Evolutionary conservation across 2,113 vertebrate genomes (phyloP).

Genomic region (Ploceus nigricollis): DNA sequence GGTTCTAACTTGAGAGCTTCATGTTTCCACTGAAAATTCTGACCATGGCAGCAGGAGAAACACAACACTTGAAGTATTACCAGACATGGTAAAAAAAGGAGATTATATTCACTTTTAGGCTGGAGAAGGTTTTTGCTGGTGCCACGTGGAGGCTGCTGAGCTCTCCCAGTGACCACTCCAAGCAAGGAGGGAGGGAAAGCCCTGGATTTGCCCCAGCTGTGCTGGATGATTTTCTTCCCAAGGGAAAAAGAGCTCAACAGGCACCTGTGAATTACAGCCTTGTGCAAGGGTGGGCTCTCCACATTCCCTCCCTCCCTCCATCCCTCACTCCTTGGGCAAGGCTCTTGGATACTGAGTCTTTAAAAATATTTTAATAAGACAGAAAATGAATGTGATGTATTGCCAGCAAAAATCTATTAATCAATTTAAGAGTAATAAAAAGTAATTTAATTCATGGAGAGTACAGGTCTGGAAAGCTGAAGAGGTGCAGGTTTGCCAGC

Average conservation of each 20-base stretch:
- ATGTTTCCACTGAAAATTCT: neutral
- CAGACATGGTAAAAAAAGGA: neutral
- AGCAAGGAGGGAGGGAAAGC: neutral
- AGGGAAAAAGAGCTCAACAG: neutral
- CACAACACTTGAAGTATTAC: neutral
- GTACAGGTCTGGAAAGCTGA: neutral
- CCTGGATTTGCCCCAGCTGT: neutral
- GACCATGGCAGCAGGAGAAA: neutral
- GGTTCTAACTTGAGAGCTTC: neutral
- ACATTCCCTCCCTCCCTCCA: neutral
- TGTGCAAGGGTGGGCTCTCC: neutral
- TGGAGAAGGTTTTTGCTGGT: neutral
- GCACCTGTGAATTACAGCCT: neutral
- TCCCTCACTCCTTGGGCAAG: fast-evolving
- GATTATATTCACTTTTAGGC: neutral
- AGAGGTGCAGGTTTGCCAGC: neutral
- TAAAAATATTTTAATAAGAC: neutral
- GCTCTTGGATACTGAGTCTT: neutral
- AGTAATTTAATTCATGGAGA: neutral
- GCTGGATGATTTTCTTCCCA: neutral
- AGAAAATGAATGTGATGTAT: neutral
- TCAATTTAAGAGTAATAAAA: neutral
- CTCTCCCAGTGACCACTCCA: too few relatives aligned
- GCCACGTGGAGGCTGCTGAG: neutral
- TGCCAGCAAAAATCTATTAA: neutral